Base-by-base conservation (phyloP, 2,113 vertebrate species). In the Bubo bubo region DNA sequence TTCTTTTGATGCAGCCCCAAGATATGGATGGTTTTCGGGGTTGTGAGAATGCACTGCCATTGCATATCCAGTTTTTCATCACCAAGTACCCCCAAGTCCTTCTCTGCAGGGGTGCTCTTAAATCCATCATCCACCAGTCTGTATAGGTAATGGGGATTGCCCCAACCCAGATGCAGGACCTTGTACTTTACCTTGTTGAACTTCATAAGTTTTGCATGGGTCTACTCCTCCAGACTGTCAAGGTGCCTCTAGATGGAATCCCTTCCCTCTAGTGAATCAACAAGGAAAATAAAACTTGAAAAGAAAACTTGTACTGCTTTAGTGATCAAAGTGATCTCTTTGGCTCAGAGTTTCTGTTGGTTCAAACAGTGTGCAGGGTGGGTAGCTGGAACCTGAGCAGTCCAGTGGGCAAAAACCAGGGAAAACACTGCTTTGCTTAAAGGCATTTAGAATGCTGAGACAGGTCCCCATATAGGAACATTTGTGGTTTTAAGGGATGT, bases 1-100 rank as follows among this genome's bases (percentile, higher is more conserved):
- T 62, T 11, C 12, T 73, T 37, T 16, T 14, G 8, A 32, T 45
- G 49, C 14, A 74, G n/a, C 5, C 10, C 14, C 17, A 74, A 10
- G 59, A 16, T 37, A 10, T 0, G 2, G 5, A 16, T 53, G 34
- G 7, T 19, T 14, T 71, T 71, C 18, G n/a, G 24, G 43, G 28
- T 18, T 79, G 28, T 1, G 2, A 64, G 47, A 2, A 2, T 13
- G 12, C 9, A 21, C 41, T 53, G 37, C 13, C 2, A 3, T 23
- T 5, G 24, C 9, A 20, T 12, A 15, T 68, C 15, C 12, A 67
- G 2, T 10, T 47, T 68, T 58, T 35, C 21, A 37, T 15, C 52
- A 22, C 26, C 16, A 34, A 24, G 32, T 47, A 39, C 5, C n/a
- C 4, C n/a, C 53, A 82, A 34, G 17, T 39, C 30, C 23, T 53